These are phyloP conservation scores for Cerastis leucographa DNA, from an alignment of 2,888 invertebrate species.

Conservation along the genomic window DNA sequence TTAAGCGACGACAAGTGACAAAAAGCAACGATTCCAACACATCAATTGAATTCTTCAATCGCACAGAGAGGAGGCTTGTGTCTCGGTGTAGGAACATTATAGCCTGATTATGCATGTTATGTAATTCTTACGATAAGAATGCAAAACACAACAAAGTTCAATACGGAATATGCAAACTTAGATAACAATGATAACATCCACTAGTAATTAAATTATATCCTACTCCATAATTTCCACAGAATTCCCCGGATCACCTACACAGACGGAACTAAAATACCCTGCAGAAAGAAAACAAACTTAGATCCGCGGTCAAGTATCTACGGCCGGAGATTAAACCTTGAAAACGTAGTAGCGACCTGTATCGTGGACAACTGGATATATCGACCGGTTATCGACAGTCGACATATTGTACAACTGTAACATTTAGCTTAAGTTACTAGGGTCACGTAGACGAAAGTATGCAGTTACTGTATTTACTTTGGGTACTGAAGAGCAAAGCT, in stretches of 20 bases:
- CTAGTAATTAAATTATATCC: slow-evolving; percentile 32
- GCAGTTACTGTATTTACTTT: background rate
- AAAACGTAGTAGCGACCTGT: slow-evolving; percentile 66
- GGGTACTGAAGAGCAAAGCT: background rate
- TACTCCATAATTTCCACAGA: background rate
- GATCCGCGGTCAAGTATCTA: slow-evolving; percentile 79
- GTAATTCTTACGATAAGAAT: background rate
- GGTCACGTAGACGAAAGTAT: slow-evolving; percentile 13
- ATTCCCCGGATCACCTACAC: background rate
- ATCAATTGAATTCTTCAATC: background rate
- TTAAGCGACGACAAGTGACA: too few species aligned
- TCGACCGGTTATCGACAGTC: slow-evolving; percentile 62
- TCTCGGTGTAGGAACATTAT: background rate
- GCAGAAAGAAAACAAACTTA: slow-evolving; percentile 72
- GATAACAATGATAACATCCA: slow-evolving; percentile 1
- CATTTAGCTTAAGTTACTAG: slow-evolving; percentile 42
- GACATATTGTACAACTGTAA: slow-evolving; percentile 38
- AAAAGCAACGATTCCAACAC: background rate
- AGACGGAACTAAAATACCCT: slow-evolving; percentile 51
- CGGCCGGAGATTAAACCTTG: slow-evolving; percentile 81
- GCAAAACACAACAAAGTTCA: background rate
- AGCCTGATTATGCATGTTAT: background rate
- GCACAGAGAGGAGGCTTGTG: background rate
- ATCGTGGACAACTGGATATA: slow-evolving; percentile 68
- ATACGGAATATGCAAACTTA: background rate